Conservation (phyloP, 37 sponge, comb jelly and placozoan genomes). For the Chondrilla cf. caribensis region DNA sequence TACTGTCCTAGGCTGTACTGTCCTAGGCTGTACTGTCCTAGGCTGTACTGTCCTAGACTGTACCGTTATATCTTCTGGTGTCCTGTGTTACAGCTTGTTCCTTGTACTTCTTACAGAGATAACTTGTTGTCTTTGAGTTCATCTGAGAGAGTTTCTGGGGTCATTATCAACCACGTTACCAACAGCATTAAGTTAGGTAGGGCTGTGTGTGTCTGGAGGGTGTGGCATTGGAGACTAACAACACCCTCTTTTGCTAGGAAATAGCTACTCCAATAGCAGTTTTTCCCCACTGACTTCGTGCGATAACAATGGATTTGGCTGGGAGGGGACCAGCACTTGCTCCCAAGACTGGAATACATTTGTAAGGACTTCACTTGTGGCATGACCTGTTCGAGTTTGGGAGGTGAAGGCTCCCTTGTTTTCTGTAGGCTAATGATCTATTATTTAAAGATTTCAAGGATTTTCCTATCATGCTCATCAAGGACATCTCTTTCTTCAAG, state of each 20-base stretch:
- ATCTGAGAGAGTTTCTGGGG: background rate
- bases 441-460: conserved; percentile 54
- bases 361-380: conserved; percentile 10
- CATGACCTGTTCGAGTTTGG: too few species aligned
- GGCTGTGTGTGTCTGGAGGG: background rate
- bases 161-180: background rate
- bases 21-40: too few species aligned
- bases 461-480: conserved; percentile 62
- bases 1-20: too few species aligned
- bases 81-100: too few species aligned
- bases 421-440: conserved; percentile 42
- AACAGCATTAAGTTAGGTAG: background rate
- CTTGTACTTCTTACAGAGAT: background rate
- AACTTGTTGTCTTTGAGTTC: background rate
- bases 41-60: too few species aligned
- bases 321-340: background rate
- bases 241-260: too few species aligned
- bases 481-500: background rate
- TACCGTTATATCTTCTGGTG: too few species aligned
- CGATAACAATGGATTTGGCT: conserved; percentile 15
- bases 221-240: too few species aligned
- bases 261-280: too few species aligned
- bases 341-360: background rate
- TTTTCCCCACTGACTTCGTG: background rate
- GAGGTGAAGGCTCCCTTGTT: too few species aligned